A percentile compares a stretch with the other conserved stretches of the same genome.
phyloP scores from a whole-genome alignment of 1,140 invertebrate species.

The Nebria ingens region DNA sequence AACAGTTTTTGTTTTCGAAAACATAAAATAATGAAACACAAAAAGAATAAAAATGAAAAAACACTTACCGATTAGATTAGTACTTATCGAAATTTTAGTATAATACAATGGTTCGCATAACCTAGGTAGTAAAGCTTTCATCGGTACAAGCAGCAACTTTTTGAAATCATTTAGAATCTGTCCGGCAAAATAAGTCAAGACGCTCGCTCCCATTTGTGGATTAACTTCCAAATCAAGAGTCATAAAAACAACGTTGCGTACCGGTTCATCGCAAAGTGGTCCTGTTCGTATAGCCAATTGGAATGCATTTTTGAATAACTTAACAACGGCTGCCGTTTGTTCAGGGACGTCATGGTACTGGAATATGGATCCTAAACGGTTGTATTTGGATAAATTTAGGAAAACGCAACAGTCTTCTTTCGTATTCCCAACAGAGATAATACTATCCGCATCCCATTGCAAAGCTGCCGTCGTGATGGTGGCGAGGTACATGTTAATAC shows the following conservation, averaged over 20 bases:
- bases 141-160: conserved; percentile 14
- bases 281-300: conserved; percentile 28
- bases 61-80: conserved; percentile 78
- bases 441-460: background rate
- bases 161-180: conserved; percentile 45
- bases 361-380: background rate
- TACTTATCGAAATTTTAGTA: conserved; percentile 85
- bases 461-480: too few relatives aligned
- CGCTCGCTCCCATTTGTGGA: conserved; percentile 18
- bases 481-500: too few relatives aligned
- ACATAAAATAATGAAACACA: background rate
- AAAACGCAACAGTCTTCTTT: background rate
- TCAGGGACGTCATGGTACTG: background rate
- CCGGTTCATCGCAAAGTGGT: conserved; percentile 30
- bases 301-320: conserved; percentile 23
- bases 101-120: conserved; percentile 95
- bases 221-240: background rate
- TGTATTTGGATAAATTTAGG: background rate
- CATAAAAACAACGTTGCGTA: conserved; percentile 29
- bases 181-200: conserved; percentile 33
- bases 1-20: too few relatives aligned
- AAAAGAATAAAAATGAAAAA: background rate
- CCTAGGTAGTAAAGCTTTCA: conserved; percentile 68
- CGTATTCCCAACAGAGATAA: background rate
- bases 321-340: background rate